Evolutionary conservation across 2,888 invertebrate genomes (phyloP), one percentile per base, ranked within the genome.

Genomic region (Laspeyria flexula): DNA sequence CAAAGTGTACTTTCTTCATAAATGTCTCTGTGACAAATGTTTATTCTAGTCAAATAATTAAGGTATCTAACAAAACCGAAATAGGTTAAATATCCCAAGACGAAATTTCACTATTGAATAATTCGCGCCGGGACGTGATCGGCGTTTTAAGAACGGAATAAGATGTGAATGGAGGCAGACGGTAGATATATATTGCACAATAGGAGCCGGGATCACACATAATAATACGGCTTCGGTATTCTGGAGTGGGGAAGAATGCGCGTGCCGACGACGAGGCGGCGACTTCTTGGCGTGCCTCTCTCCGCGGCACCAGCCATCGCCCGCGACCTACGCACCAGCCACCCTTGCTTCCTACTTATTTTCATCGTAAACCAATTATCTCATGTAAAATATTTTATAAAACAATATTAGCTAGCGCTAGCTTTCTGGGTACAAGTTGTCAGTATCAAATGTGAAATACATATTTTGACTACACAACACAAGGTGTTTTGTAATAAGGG

Each of bases 141-240:
- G 67, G 80, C 74, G 62, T 80, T 65, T 72, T 74, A 78, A 86
- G 75, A 64, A 75, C 55, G 62, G 71, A 81, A 80, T 81, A 76
- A 82, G 85, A 85, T 75, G 78, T 85, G 80, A 83, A 83, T 83
- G 80, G 75, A 70, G 77, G 70, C 73, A 66, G 48, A 60, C 56
- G 65, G 71, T 74, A 66, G 66, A 70, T 79, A 75, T 85, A 82
- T 84, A 84, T 81, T 73, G 80, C 84, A 80, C 86, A 87, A 85
- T 85, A 77, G 79, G 72, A 79, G 76, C 66, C 77, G 76, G 83
- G 83, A 86, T 90, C 87, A 86, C 88, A 89, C 90, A 91, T 88
- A 88, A 90, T 90, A 90, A 90, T 88, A 88, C 81, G 84, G 77
- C 86, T 82, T 86, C 83, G 91, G 91, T 86, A 91, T 91, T 86